Conservation (phyloP, 1,140 invertebrate genomes). For the Hesperophylax magnus region DNA sequence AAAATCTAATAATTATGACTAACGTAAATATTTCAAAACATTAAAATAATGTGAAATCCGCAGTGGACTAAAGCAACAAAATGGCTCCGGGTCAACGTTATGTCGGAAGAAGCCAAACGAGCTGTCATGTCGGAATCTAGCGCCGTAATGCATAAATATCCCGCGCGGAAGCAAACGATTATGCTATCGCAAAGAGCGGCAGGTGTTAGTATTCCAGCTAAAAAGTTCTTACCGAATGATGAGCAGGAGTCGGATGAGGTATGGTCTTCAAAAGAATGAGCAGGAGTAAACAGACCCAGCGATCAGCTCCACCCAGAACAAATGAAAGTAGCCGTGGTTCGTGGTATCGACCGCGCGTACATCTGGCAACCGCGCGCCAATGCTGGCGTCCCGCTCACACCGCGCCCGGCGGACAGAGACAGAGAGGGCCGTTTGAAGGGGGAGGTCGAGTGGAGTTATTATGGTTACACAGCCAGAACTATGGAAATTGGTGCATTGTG, state of each 20-base stretch:
- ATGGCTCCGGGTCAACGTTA: too few species aligned
- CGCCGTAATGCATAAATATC: too few species aligned
- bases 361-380: slow-evolving; percentile 18
- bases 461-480: slow-evolving; percentile 1
- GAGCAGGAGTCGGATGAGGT: neutral
- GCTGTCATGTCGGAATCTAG: too few species aligned
- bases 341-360: slow-evolving; percentile 34
- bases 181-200: too few species aligned
- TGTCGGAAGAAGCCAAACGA: too few species aligned
- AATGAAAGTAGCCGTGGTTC: slow-evolving; percentile 4
- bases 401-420: slow-evolving; percentile 12
- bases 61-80: too few species aligned
- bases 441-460: neutral
- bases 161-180: too few species aligned
- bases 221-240: slow-evolving; percentile 7
- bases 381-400: neutral
- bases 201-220: neutral
- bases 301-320: slow-evolving; percentile 21
- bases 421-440: neutral
- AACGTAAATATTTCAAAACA: too few species aligned
- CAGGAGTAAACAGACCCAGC: neutral
- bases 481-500: neutral
- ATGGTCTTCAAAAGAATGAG: neutral
- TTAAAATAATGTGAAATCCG: too few species aligned
- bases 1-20: too few species aligned